Base-by-base conservation (phyloP, 1,140 invertebrate species). In the Agrypnia vestita region DNA sequence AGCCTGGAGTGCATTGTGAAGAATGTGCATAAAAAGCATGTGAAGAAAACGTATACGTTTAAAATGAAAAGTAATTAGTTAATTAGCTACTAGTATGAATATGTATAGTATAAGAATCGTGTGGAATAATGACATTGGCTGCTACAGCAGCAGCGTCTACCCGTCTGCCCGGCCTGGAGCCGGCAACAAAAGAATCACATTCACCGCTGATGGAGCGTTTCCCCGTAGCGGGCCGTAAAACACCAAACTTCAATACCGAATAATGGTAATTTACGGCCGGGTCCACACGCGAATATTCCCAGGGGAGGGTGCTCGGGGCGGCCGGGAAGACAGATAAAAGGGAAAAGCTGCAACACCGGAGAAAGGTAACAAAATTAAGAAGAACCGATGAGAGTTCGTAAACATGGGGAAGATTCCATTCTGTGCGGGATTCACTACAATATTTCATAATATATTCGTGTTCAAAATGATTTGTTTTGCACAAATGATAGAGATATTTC, bases 161-260 rank as follows among this genome's bases (percentile, higher is more conserved):
- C 75, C 64, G 75, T 76, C 75, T 76, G 59, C 6, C 43, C 21
- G 6, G 53, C 15, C n/a, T 6, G 49, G 46, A 11, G 55, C 12
- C 71, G 17, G 15, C 47, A 62, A 76, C 75, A 76, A 67, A 64
- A 59, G 75, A 76, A 64, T 76, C 75, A 44, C 74, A 47, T 19
- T 44, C 73, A 47, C 15, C 67, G 55, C 55, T 51, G 74, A 62
- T 49, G 43, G 55, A 35, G 15, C 44, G 59, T 35, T 76, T 76
- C 75, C n/a, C 75, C 59, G 75, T 64, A 73, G 21, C 7, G 19
- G 21, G 59, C 75, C 64, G 75, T 79, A 79, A 79, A 79, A 79
- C 77, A 73, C 53, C 67, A 73, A 62, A 72, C 77, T 79, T 79
- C 77, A 73, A 79, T 79, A 79, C 43, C 43, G 77, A 61, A 73